Evolutionary conservation across 2,888 invertebrate genomes (phyloP).

Genomic region (Shargacucullia verbasci): DNA sequence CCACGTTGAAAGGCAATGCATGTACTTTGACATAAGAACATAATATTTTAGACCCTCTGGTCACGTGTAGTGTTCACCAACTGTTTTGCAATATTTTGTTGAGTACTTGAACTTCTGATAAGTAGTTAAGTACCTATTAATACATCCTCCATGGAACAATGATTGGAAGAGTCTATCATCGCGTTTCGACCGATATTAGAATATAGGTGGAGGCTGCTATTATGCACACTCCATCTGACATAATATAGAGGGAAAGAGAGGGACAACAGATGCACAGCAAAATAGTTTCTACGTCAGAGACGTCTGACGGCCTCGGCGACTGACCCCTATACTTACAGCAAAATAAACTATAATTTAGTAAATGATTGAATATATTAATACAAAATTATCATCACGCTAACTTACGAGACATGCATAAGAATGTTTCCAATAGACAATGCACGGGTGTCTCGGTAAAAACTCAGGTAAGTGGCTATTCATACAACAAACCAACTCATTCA

Average conservation of each 20-base stretch:
- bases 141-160: too few species aligned
- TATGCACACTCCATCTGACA: neutral
- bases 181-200: too few species aligned
- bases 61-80: too few species aligned
- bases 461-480: conserved; percentile 65
- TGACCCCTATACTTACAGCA: conserved; percentile 40
- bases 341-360: conserved; percentile 50
- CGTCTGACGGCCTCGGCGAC: conserved; percentile 12
- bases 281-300: conserved; percentile 13
- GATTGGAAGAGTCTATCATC: too few species aligned
- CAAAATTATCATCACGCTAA: conserved; percentile 52
- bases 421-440: conserved; percentile 67
- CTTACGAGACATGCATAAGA: conserved; percentile 60
- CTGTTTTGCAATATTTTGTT: too few species aligned
- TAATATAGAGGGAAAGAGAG: conserved; percentile 3
- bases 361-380: conserved; percentile 55
- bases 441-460: conserved; percentile 66
- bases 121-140: too few species aligned
- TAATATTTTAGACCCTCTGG: too few species aligned
- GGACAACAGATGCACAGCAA: conserved; percentile 12
- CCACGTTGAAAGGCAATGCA: too few species aligned
- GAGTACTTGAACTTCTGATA: too few species aligned
- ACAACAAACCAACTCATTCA: conserved; percentile 38
- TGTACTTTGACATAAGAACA: too few species aligned
- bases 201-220: neutral